These are phyloP conservation scores for Origma solitaria DNA, from an alignment of 2,113 vertebrate genomes.

Conservation along the genomic window DNA sequence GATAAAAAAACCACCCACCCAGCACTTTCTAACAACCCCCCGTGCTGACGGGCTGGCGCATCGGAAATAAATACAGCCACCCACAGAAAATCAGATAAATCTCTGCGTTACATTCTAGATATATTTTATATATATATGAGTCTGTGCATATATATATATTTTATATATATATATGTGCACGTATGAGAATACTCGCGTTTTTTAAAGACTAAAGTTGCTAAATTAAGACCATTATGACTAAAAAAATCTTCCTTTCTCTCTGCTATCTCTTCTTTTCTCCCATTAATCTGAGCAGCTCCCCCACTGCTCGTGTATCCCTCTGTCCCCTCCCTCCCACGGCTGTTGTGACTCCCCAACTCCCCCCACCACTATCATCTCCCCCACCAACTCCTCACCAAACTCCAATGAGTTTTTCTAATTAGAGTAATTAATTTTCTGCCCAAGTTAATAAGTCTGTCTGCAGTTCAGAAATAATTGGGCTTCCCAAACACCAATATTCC, in stretches of 20 bases:
- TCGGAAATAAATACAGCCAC: slow-evolving; percentile 59
- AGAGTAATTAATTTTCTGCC: slow-evolving; percentile 83
- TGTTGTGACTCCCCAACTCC: neutral
- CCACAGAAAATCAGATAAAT: slow-evolving; percentile 50
- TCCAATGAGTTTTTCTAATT: slow-evolving; percentile 80
- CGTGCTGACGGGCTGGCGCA: slow-evolving; percentile 37
- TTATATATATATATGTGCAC: neutral
- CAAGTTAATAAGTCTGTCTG: slow-evolving; percentile 81
- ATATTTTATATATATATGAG: neutral
- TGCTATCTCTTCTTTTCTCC: neutral
- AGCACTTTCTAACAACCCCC: slow-evolving; percentile 61
- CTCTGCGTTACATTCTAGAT: neutral
- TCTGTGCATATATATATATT: neutral
- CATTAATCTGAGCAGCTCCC: slow-evolving; percentile 7
- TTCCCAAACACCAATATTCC: slow-evolving; percentile 70
- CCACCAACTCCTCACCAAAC: slow-evolving; percentile 70
- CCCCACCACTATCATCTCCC: neutral
- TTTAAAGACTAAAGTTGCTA: neutral
- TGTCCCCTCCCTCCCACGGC: neutral
- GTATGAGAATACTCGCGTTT: neutral
- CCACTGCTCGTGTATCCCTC: accelerated
- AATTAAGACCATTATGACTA: neutral
- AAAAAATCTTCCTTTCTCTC: neutral
- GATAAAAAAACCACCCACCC: slow-evolving; percentile 48
- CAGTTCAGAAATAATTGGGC: slow-evolving; percentile 78